Percentiles rank a stretch among this genome's conserved stretches.
phyloP scores from a whole-genome alignment of 92 coral and sea anemone genomes.

The Bergia puertoricense region DNA sequence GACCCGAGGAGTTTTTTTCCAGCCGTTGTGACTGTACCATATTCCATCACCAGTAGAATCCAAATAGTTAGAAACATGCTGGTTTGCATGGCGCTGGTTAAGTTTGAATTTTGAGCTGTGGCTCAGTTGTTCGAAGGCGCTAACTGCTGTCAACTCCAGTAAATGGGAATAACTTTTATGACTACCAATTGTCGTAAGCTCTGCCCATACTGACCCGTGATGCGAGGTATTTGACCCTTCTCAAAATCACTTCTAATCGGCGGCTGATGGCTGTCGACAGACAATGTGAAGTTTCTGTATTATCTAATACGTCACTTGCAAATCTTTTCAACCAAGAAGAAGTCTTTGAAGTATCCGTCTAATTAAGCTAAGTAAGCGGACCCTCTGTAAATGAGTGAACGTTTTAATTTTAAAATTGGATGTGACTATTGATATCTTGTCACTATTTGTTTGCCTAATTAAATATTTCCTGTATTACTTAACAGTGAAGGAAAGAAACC shows the following conservation, averaged over 20 bases:
- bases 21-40: not conserved
- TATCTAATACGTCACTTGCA: conserved; percentile 5
- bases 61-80: not conserved
- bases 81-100: not conserved
- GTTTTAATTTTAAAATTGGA: conserved; percentile 31
- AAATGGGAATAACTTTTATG: conserved; percentile 20
- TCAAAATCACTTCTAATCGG: conserved; percentile 24
- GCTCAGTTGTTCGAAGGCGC: not conserved
- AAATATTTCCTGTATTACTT: conserved; percentile 26
- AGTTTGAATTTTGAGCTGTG: not conserved
- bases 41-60: conserved; percentile 10
- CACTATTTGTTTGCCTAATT: conserved; percentile 12
- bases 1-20: conserved; percentile 28
- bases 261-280: conserved; percentile 35
- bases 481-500: not conserved
- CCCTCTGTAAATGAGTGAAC: not conserved
- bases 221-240: conserved; percentile 30
- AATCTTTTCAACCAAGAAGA: conserved; percentile 16
- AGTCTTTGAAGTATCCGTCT: conserved; percentile 27
- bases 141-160: conserved; percentile 9
- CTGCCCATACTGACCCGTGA: conserved; percentile 34
- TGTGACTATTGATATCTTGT: conserved; percentile 27
- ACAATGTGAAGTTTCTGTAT: not conserved
- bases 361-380: conserved; percentile 16
- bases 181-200: not conserved